A percentile compares a stretch with the other conserved stretches of the same genome.
Evolutionary conservation across 1,140 invertebrate species (phyloP).

Genomic region (Drosophila nasuta): DNA sequence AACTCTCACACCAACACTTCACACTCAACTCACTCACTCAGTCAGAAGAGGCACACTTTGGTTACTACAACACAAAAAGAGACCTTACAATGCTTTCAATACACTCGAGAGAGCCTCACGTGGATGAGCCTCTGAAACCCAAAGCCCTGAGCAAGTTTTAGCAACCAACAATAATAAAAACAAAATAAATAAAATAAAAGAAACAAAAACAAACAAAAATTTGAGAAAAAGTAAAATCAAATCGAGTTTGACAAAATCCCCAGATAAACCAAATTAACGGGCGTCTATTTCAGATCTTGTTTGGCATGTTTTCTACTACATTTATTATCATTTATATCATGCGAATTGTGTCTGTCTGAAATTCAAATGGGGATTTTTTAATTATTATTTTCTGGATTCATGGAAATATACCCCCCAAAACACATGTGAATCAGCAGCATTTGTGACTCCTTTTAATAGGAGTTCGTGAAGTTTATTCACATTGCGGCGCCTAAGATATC

Average conservation of each 20-base stretch:
- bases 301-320: conserved; percentile 45
- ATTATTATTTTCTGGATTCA: conserved; percentile 1
- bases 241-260: conserved; percentile 47
- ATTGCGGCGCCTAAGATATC: background rate
- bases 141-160: conserved; percentile 26
- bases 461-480: background rate
- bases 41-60: conserved; percentile 6
- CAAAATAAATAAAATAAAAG: conserved; percentile 1
- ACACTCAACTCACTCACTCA: background rate
- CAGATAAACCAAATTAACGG: conserved; percentile 25
- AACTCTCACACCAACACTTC: background rate
- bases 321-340: conserved; percentile 18
- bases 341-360: background rate
- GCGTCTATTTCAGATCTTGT: conserved; percentile 36
- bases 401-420: background rate
- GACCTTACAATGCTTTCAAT: background rate
- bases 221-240: conserved; percentile 38
- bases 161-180: conserved; percentile 16
- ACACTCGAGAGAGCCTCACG: conserved; percentile 36
- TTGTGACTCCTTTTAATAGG: background rate
- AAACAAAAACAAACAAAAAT: conserved; percentile 9
- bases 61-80: background rate
- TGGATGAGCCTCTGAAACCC: conserved; percentile 11
- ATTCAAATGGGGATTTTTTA: conserved; percentile 8
- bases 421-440: conserved; percentile 6